These are phyloP conservation scores for Pristionchus exspectatus DNA, from an alignment of 2,888 invertebrate species.

Conservation along the genomic window DNA sequence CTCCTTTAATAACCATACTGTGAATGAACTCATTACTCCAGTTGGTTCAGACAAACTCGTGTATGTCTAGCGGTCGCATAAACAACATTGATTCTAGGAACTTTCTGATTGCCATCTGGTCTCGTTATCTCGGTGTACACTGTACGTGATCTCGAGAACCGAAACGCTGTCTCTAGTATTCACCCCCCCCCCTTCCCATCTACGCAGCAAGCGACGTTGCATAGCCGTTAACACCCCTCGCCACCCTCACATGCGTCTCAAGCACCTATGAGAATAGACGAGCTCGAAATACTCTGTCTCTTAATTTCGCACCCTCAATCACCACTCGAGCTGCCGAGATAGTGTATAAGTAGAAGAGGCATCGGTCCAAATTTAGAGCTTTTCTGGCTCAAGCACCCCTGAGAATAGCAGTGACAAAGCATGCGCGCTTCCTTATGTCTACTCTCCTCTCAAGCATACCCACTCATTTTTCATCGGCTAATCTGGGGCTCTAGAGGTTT, in stretches of 20 bases:
- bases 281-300: not conserved
- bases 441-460: not conserved
- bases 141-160: not conserved
- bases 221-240: not conserved
- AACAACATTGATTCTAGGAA: not conserved
- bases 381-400: not conserved
- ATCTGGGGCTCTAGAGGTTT: constrained; percentile 25
- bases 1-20: constrained; percentile 31
- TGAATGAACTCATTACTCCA: not conserved
- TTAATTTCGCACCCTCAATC: not conserved
- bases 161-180: not conserved
- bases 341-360: not conserved
- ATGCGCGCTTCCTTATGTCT: not conserved
- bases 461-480: constrained; percentile 23
- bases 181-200: too few relatives aligned
- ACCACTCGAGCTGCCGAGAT: not conserved
- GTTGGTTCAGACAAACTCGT: too few relatives aligned
- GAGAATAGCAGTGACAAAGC: not conserved
- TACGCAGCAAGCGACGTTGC: not conserved
- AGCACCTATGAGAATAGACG: not conserved
- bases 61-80: too few relatives aligned
- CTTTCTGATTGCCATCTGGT: too few relatives aligned
- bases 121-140: too few relatives aligned
- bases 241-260: not conserved
- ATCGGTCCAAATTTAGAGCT: not conserved